Base-by-base conservation (phyloP, 2,888 invertebrate species). In the Eupithecia inturbata region DNA sequence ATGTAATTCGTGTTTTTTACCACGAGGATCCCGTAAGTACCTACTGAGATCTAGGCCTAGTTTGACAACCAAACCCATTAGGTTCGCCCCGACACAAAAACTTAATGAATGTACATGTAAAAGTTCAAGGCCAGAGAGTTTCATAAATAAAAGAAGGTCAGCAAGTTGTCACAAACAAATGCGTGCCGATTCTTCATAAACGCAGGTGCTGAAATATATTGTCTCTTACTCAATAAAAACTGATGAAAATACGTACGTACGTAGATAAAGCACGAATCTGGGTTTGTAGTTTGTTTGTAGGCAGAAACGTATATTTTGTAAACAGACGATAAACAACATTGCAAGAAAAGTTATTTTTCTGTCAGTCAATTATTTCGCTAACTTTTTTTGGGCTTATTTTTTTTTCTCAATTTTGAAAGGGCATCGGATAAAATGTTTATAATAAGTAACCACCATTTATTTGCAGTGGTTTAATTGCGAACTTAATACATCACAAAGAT, bases 261-360 rank as follows among this genome's bases (percentile, higher is more conserved):
- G 31, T 31, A 62, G 62, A 62, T 62, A 62, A 62, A 31, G 26
- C 62, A 62, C 62, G 62, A 28, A 62, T 31, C 19, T 62, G 31
- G 62, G 62, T 62, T 31, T 19, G 31, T 62, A 31, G 62, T 31
- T 14, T 60, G 60, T 28, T 60, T 60, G 60, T 28, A 60, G 26
- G 9, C 60, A 31, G 9, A 62, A 62, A 62, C 57, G 0, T 7
- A 57, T 57, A 26, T 57, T 57, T 57, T 26, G 57, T 26, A 57
- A 26, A 57, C 57, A 57, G 12, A 12, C 26, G 57, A 57, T 57
- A 57, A n/a, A 26, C 22, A 57, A 62, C 31, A 19, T 62, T 1
- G 19, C 19, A 22, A 62, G 57, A 26, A 57, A 57, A 14, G 10
- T 14, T 53, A 22, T 53, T 10, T 22, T 53, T 53, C 22, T 53